Conservation (phyloP, 2,888 invertebrate genomes). For the Cepaea hortensis region DNA sequence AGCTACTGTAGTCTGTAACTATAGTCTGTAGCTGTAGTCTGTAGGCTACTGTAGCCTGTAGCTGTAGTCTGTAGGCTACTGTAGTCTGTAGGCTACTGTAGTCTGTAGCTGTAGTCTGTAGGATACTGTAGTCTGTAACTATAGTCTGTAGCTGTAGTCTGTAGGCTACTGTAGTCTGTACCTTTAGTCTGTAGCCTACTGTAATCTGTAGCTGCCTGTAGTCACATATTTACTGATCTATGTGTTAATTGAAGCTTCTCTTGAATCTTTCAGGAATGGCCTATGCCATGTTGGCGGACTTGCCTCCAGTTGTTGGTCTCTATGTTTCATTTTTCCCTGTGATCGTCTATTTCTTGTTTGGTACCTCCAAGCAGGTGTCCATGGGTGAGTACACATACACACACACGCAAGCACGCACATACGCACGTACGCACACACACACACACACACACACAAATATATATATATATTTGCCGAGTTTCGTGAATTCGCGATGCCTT, state of each 20-base stretch:
- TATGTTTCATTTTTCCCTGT: constrained; percentile 95
- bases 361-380: constrained; percentile 91
- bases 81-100: no score
- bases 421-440: not conserved
- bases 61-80: no score
- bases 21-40: no score
- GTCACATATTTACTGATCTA: not conserved
- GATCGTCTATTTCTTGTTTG: constrained; percentile 88
- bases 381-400: constrained; percentile 81
- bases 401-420: not conserved
- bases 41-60: no score
- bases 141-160: no score
- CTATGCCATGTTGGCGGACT: constrained; percentile 77
- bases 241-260: not conserved
- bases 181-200: not conserved
- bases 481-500: no score
- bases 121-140: no score
- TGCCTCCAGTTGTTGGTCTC: constrained; percentile 78
- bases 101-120: no score
- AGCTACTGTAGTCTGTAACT: no score
- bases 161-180: not conserved
- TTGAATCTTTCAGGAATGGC: constrained; percentile 76
- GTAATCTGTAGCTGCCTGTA: not conserved
- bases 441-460: not conserved
- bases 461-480: no score